phyloP scores from a whole-genome alignment of 2,797 vertebrate genomes.

The Naso thynnoides region DNA sequence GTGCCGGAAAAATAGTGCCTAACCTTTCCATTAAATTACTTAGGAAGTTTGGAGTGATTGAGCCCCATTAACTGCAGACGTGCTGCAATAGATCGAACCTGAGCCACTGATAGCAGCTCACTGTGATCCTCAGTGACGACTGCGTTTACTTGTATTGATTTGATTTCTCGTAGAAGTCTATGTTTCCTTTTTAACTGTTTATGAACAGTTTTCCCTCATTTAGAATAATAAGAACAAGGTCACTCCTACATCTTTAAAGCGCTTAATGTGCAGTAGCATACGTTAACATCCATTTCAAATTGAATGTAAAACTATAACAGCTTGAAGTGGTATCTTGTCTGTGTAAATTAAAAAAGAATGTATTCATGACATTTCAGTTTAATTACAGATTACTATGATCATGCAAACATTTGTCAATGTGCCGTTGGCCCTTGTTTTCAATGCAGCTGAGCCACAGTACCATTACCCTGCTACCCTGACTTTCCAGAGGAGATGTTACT shows the following conservation, averaged over 20 bases:
- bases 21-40: constrained; percentile 81
- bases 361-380: no score
- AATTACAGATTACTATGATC: no score
- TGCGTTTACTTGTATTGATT: constrained; percentile 77
- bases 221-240: constrained; percentile 5
- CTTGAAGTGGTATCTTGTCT: no score
- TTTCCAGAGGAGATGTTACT: not conserved
- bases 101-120: constrained; percentile 53
- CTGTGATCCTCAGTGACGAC: constrained; percentile 53
- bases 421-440: no score
- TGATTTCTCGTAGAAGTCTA: constrained; percentile 46
- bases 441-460: no score
- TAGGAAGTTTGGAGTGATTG: constrained; percentile 77
- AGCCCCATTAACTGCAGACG: constrained; percentile 83
- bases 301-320: no score
- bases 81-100: constrained; percentile 83
- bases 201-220: constrained; percentile 11
- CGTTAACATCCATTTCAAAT: not conserved
- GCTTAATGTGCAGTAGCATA: not conserved
- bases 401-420: no score
- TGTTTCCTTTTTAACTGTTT: constrained; percentile 6
- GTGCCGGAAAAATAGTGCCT: constrained; percentile 56
- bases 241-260: not conserved
- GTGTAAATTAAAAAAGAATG: no score
- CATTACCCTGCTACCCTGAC: no score